phyloP scores from a whole-genome alignment of 2,888 invertebrate species.

The Leucophenga maculata region DNA sequence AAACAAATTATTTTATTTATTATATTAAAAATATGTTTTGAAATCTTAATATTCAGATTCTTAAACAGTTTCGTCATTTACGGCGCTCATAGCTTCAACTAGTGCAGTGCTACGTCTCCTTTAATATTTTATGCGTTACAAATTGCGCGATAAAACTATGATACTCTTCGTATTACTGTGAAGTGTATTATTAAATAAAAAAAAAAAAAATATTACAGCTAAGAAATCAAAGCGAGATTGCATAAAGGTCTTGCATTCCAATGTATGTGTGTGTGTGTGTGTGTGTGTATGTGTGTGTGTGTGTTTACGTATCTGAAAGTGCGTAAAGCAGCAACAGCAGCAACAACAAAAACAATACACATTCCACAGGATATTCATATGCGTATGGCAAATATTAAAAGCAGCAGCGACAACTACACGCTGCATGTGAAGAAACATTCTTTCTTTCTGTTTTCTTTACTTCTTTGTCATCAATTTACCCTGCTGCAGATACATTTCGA shows the following conservation, averaged over 20 bases:
- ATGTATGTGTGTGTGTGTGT: slow-evolving; percentile 2
- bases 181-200: neutral
- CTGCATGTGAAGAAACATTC: too few relatives aligned
- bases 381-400: neutral
- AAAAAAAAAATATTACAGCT: neutral
- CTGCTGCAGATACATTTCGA: too few relatives aligned
- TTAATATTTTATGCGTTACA: too few relatives aligned
- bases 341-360: slow-evolving; percentile 35
- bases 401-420: neutral
- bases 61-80: too few relatives aligned
- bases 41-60: too few relatives aligned
- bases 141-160: too few relatives aligned
- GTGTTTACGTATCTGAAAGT: neutral
- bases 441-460: too few relatives aligned
- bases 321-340: slow-evolving; percentile 27
- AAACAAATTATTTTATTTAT: too few relatives aligned
- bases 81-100: too few relatives aligned
- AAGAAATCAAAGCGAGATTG: neutral
- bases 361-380: slow-evolving; percentile 13
- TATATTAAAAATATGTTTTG: too few relatives aligned
- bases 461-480: too few relatives aligned
- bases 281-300: neutral
- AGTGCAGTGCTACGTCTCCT: too few relatives aligned
- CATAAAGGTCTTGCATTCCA: neutral
- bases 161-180: neutral